phyloP scores from a whole-genome alignment of 2,888 invertebrate species.

The Pseudococcus viburni region DNA sequence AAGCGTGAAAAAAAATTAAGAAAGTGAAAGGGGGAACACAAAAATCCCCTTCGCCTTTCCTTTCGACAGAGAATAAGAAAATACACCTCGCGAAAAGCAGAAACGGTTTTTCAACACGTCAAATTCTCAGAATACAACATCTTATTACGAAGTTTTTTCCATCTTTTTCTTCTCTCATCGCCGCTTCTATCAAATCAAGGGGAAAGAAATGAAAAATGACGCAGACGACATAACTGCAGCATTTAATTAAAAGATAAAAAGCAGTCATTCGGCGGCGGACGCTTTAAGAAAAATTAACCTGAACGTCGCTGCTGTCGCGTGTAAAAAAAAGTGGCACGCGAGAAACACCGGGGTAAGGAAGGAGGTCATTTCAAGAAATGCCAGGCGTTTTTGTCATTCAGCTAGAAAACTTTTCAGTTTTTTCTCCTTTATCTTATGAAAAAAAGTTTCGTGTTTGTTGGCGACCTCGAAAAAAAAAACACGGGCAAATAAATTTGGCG shows the following conservation, averaged over 20 bases:
- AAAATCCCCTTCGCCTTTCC: not conserved
- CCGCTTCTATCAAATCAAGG: not conserved
- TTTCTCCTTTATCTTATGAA: no score
- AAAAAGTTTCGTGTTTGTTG: conserved; percentile 20
- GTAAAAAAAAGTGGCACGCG: not conserved
- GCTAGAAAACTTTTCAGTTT: conserved; percentile 2
- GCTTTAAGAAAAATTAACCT: conserved; percentile 52
- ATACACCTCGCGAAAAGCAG: not conserved
- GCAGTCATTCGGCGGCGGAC: conserved; percentile 16
- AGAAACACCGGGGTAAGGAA: not conserved
- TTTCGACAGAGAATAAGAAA: not conserved
- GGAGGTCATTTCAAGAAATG: conserved; percentile 34
- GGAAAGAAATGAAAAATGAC: conserved; percentile 22
- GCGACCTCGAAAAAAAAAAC: conserved; percentile 32
- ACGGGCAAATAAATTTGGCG: not conserved
- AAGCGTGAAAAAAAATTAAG: not conserved
- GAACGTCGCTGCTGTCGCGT: not conserved
- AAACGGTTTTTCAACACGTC: not conserved
- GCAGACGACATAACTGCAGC: conserved; percentile 39
- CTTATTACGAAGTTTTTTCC: not conserved
- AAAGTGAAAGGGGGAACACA: not conserved
- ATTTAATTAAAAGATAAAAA: conserved; percentile 52
- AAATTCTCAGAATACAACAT: not conserved
- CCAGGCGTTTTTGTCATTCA: conserved; percentile 4
- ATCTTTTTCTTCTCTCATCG: not conserved